A percentile compares a stretch with the other conserved stretches of the same genome.
phyloP scores from a whole-genome alignment of 2,113 vertebrate species.

The Xyrauchen texanus region DNA sequence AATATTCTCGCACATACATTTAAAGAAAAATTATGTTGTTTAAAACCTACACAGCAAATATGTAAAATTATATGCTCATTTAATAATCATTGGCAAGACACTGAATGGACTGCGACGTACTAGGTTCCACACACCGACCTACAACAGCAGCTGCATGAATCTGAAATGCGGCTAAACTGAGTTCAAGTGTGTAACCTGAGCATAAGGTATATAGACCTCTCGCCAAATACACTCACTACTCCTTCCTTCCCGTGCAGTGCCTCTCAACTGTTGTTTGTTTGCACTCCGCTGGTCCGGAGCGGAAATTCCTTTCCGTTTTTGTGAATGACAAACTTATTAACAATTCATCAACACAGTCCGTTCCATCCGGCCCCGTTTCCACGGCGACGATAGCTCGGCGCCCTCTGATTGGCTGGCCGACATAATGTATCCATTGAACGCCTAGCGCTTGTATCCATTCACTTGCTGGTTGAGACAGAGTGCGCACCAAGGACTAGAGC shows the following conservation, averaged over 20 bases:
- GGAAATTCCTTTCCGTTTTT: constrained; percentile 99
- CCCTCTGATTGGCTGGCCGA: constrained; percentile 82
- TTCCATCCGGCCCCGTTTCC: constrained; percentile 94
- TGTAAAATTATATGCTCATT: too few relatives aligned
- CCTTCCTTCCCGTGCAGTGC: constrained; percentile 69
- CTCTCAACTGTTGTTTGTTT: constrained; percentile 85
- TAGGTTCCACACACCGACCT: too few relatives aligned
- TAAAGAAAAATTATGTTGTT: too few relatives aligned
- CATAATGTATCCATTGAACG: constrained; percentile 84
- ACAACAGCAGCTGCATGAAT: constrained; percentile 27
- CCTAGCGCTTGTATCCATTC: constrained; percentile 81
- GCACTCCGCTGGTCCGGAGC: constrained; percentile 70
- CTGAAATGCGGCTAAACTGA: background rate
- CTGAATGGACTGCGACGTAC: too few relatives aligned
- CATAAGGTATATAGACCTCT: constrained; percentile 40
- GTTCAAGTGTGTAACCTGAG: constrained; percentile 65
- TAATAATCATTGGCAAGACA: too few relatives aligned
- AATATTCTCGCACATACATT: too few relatives aligned
- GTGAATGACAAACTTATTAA: constrained; percentile 99
- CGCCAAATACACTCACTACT: constrained; percentile 33
- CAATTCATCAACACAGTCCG: constrained; percentile 94
- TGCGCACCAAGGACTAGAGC: background rate
- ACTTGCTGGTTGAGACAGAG: constrained; percentile 68
- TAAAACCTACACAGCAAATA: too few relatives aligned
- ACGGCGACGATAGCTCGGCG: constrained; percentile 81